A percentile compares a stretch with the other conserved stretches of the same genome.
phyloP scores from a whole-genome alignment of 2,113 vertebrate species.

The Zootoca vivipara region DNA sequence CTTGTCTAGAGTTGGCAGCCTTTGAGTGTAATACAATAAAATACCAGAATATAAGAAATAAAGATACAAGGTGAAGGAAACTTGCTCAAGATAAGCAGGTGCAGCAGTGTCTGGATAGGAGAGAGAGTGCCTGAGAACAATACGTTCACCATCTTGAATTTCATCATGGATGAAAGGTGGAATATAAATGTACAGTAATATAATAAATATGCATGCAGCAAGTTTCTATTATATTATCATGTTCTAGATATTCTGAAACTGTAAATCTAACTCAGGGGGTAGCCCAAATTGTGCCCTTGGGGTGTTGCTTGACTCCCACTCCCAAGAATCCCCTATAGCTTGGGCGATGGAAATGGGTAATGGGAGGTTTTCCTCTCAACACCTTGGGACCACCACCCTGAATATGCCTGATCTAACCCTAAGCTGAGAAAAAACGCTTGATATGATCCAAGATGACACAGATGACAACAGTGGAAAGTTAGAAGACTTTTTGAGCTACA shows the following conservation, averaged over 20 bases:
- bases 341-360: no score
- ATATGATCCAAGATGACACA: no score
- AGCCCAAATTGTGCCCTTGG: no score
- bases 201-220: neutral
- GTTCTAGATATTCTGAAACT: neutral
- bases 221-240: neutral
- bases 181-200: neutral
- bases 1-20: neutral
- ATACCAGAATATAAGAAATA: no score
- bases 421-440: neutral
- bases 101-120: neutral
- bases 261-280: neutral
- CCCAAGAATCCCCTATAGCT: no score
- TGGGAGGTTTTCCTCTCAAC: no score
- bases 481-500: constrained; percentile 11
- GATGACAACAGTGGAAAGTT: neutral
- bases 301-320: no score
- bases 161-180: neutral
- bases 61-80: neutral
- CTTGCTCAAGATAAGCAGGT: neutral
- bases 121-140: neutral
- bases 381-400: no score
- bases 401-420: no score
- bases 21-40: no score
- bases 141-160: neutral